Base-by-base conservation (phyloP, 35 echinoderm and acorn worm species). In the Apostichopus parvimensis region DNA sequence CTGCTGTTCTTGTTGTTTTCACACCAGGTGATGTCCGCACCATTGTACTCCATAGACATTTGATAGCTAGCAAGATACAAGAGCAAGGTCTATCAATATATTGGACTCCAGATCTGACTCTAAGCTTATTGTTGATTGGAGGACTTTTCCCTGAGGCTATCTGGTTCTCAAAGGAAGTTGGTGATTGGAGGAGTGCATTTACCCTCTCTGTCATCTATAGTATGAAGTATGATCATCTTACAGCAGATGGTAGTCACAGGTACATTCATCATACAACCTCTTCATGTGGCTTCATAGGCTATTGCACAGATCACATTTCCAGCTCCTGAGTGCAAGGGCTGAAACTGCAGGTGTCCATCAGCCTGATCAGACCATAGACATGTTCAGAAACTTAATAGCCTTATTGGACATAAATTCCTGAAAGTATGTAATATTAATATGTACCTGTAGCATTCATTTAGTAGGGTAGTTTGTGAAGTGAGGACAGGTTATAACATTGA, bases 131-230 rank as follows among this genome's bases (percentile, higher is more conserved):
- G 4, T 91, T 98, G 45, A 87, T 98, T 23, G 88, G 81, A 56
- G 97, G 97, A 62, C 93, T 98, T 6, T 83, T 96, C 56, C 91
- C 93, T 22, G 97, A 98, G 76, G 94, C 97, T 14, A 92, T 96
- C 45, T 98, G 97, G 97, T 92, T 98, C 25, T 93, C 94, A 11
- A 92, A 94, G 34, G 86, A 98, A 80, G 92, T 98, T 13, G 94
- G 95, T 4, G 95, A 98, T 88, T 96, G 95, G 94, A 98, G 93
- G 65, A 98, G 91, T 83, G 87, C 94, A 6, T 94, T 98, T 73
- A 90, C 91, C 12, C 78, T 98, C 24, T 91, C 94, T 45, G 94
- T 96, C 52, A 60, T 95, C 9, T 91, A 96, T 54, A 82, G 78
- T 17, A 64, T 79, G 65, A 88, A 95, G 56, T 87, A 62, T 66